Evolutionary conservation across 1,140 invertebrate species (phyloP), one percentile per base, ranked within the genome.

Genomic region (Phthorimaea operculella): DNA sequence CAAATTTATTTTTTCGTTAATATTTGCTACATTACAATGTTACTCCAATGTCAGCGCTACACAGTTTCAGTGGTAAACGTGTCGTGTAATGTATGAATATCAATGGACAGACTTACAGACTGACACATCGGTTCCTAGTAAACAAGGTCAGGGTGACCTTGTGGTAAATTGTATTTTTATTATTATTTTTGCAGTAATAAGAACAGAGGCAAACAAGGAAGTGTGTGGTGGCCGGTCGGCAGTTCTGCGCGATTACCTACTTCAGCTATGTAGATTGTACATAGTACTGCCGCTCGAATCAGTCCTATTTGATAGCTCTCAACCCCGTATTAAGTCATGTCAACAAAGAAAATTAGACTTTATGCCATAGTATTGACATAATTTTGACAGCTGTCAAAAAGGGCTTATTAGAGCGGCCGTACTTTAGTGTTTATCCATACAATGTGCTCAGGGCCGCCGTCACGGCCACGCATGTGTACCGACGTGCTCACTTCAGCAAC

Each of bases 201-300:
- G 70, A 74, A 71, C 69, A 72, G 72, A 69, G 69, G 70, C 72
- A 74, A 79, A 84, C 72, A 78, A 84, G 80, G 80, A 82, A 84
- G 77, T 74, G 58, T 58, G 57, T 58, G 62, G 56, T 57, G 63
- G 70, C 70, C 70, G 58, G 59, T 58, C 59, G 62, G 56, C 58
- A 64, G 70, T 71, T 72, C 68, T 66, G 66, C 65, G 68, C 64
- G 60, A 73, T 73, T 75, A 71, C n/a, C n/a, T n/a, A n/a, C 76
- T 72, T 72, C 64, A 70, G 74, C 67, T 69, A 73, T 70, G 66
- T 70, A 72, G 61, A 68, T 71, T 77, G 65, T 70, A 66, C n/a
- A n/a, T n/a, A n/a, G n/a, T n/a, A n/a, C n/a, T n/a, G n/a, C n/a
- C n/a, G n/a, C n/a, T n/a, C n/a, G n/a, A n/a, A n/a, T n/a, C n/a